A percentile compares a stretch with the other conserved stretches of the same genome.
phyloP scores from a whole-genome alignment of 2,797 vertebrate species.

The Lithobates pipiens region DNA sequence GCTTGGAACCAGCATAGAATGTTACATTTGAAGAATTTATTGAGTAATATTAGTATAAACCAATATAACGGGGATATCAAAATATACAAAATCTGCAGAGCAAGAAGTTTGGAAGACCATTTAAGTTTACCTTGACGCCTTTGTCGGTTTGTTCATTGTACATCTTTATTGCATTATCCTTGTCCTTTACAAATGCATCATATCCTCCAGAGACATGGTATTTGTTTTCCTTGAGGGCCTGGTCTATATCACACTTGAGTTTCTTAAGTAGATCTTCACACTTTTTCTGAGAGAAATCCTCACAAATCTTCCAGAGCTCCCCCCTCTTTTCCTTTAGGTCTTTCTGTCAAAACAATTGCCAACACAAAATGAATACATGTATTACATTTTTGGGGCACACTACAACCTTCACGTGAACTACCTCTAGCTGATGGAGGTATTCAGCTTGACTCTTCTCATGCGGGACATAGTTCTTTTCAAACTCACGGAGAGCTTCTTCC shows the following conservation, averaged over 20 bases:
- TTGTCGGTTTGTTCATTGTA: slow-evolving; percentile 32
- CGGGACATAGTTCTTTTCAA: slow-evolving; percentile 67
- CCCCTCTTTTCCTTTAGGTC: slow-evolving; percentile 19
- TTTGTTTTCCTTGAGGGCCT: neutral
- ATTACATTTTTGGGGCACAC: neutral
- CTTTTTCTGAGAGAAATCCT: slow-evolving; percentile 3
- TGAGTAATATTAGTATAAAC: too few relatives aligned
- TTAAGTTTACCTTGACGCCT: slow-evolving; percentile 51
- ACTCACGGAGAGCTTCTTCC: slow-evolving; percentile 57
- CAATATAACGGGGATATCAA: too few relatives aligned
- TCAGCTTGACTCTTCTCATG: slow-evolving; percentile 60
- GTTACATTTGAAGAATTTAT: too few relatives aligned
- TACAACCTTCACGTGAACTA: neutral
- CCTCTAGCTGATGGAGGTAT: slow-evolving; percentile 12
- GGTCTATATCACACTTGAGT: neutral
- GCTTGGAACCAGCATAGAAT: too few relatives aligned
- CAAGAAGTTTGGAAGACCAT: too few relatives aligned
- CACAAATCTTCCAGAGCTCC: neutral
- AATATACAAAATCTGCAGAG: too few relatives aligned
- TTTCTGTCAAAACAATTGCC: neutral
- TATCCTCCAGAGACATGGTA: slow-evolving; percentile 45
- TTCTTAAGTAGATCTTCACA: neutral
- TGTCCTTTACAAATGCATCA: slow-evolving; percentile 22
- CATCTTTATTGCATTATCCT: neutral
- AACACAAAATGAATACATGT: neutral